Evolutionary conservation across 2,797 vertebrate species (phyloP).

Genomic region (Brachymystax lenok): DNA sequence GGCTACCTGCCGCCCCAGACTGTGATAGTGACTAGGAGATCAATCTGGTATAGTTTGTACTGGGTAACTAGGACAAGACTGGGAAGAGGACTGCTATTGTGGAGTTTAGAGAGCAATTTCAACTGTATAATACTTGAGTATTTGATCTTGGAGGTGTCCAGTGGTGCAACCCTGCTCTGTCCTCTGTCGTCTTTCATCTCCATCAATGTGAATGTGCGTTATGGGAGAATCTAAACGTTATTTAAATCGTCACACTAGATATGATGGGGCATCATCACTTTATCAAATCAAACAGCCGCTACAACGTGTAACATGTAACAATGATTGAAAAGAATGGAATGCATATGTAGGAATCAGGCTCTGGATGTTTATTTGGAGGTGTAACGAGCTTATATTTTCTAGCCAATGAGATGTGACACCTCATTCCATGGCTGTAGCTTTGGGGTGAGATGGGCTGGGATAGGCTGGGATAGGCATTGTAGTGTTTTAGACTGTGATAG

Average conservation of each 20-base stretch:
- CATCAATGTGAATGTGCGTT: neutral
- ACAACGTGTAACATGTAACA: neutral
- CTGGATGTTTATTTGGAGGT: conserved; percentile 52
- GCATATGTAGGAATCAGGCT: conserved; percentile 55
- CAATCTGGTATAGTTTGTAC: too few species aligned
- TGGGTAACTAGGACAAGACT: too few species aligned
- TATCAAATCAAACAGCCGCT: neutral
- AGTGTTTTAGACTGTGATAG: conserved; percentile 12
- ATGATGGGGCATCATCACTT: neutral
- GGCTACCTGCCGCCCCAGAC: too few species aligned
- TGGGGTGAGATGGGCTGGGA: conserved; percentile 10
- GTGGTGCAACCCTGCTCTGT: too few species aligned
- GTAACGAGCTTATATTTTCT: conserved; percentile 64
- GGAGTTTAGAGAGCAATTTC: too few species aligned
- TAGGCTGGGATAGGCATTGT: conserved; percentile 10
- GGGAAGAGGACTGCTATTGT: too few species aligned
- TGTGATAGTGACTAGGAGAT: too few species aligned
- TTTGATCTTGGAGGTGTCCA: too few species aligned
- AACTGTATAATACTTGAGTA: too few species aligned
- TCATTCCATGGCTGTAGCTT: conserved; percentile 55
- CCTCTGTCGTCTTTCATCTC: neutral
- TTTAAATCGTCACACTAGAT: neutral
- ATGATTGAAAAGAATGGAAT: conserved; percentile 50
- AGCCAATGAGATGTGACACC: conserved; percentile 66
- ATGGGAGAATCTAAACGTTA: neutral